These are phyloP conservation scores for Anisognathus igniventris DNA, from an alignment of 2,797 vertebrate genomes.

Conservation along the genomic window DNA sequence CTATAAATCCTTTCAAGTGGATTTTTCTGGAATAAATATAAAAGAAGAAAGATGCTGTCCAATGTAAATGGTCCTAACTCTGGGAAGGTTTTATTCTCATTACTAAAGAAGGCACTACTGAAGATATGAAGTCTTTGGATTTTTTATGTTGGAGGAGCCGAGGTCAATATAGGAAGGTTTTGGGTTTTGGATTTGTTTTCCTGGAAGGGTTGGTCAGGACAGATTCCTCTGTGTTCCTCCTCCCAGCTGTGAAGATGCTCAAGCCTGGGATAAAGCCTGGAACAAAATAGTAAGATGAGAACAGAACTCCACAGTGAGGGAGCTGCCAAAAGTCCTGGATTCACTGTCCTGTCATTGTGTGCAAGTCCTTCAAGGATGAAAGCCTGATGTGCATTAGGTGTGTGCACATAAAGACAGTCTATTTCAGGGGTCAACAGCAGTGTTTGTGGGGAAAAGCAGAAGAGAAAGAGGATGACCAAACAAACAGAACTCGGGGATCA, in stretches of 20 bases:
- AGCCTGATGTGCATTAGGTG: background rate
- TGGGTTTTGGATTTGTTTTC: background rate
- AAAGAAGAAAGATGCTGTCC: background rate
- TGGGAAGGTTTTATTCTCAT: background rate
- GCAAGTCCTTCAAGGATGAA: background rate
- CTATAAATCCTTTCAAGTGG: background rate
- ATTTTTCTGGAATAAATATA: background rate
- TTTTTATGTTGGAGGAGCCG: accelerated
- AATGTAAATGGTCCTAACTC: background rate
- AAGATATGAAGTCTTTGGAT: background rate
- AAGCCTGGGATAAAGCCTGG: background rate
- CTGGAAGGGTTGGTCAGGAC: background rate
- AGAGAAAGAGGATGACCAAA: background rate
- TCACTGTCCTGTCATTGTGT: background rate
- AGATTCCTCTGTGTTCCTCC: background rate
- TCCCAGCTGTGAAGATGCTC: background rate
- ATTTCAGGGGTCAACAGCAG: background rate
- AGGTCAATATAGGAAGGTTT: background rate
- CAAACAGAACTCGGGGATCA: background rate
- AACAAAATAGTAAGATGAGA: background rate
- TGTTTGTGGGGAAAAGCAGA: accelerated
- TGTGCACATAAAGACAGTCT: background rate
- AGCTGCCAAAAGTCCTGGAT: background rate
- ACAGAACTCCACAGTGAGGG: background rate
- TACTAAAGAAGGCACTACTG: background rate